phyloP scores from a whole-genome alignment of 1,140 invertebrate genomes.

The Bombus terrestris region DNA sequence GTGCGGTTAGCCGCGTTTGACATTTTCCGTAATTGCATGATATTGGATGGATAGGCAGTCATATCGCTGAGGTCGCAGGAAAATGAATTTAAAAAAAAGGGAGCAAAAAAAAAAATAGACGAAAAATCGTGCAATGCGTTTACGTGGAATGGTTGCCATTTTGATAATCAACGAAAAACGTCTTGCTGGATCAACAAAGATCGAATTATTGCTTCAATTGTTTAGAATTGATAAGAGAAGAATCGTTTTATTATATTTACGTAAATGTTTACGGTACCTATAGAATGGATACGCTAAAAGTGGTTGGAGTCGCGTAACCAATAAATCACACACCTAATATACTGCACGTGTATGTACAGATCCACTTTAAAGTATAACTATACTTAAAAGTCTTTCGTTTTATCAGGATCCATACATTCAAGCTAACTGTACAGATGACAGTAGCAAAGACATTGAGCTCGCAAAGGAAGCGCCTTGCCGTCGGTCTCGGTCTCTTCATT shows the following conservation, averaged over 20 bases:
- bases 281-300: not conserved
- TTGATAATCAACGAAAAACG: constrained; percentile 54
- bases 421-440: too few relatives aligned
- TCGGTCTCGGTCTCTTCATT: constrained; percentile 7
- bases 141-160: constrained; percentile 44
- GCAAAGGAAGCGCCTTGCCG: not conserved
- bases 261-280: not conserved
- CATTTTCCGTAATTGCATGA: constrained; percentile 66
- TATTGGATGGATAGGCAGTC: constrained; percentile 62
- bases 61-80: constrained; percentile 34
- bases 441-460: not conserved
- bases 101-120: not conserved
- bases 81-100: constrained; percentile 35
- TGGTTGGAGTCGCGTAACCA: not conserved
- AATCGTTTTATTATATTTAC: not conserved
- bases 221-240: not conserved
- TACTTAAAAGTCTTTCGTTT: too few relatives aligned
- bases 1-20: constrained; percentile 62
- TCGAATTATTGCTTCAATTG: not conserved
- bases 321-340: not conserved
- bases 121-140: constrained; percentile 22
- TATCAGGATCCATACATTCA: not conserved
- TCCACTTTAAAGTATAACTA: too few relatives aligned
- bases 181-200: constrained; percentile 12
- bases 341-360: not conserved